phyloP scores from a whole-genome alignment of 1,140 invertebrate species.

The Aleiodes sp. region DNA sequence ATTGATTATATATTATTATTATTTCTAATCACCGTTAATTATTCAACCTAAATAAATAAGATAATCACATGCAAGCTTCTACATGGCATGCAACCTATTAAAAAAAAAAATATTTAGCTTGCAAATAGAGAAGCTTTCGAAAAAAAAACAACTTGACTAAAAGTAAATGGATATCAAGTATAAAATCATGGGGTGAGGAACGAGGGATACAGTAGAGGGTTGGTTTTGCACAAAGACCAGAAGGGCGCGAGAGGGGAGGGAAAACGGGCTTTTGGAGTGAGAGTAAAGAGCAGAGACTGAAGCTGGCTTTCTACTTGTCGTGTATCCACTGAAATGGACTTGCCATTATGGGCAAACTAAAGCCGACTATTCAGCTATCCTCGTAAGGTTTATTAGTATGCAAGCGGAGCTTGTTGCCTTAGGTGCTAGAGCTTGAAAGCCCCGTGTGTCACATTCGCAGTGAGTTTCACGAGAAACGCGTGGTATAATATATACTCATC shows the following conservation, averaged over 20 bases:
- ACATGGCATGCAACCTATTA: no score
- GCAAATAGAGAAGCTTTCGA: neutral
- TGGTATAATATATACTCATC: neutral
- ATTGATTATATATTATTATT: no score
- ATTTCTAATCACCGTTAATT: no score
- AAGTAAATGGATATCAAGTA: constrained; percentile 13
- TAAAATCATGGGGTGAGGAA: neutral
- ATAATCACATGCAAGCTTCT: no score
- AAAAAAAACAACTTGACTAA: constrained; percentile 8
- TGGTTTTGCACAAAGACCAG: constrained; percentile 2
- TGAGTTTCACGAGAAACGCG: constrained; percentile 16
- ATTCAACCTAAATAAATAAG: no score
- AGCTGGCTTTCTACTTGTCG: constrained; percentile 23
- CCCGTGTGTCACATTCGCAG: constrained; percentile 21
- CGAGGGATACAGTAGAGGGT: neutral
- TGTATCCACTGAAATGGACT: constrained; percentile 55
- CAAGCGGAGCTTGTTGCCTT: constrained; percentile 33
- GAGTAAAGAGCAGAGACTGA: constrained; percentile 27
- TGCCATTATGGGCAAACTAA: constrained; percentile 61
- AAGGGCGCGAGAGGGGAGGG: constrained; percentile 28
- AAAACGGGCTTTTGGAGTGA: constrained; percentile 23
- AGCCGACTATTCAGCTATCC: constrained; percentile 53
- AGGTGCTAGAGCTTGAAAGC: constrained; percentile 28
- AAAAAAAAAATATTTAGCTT: neutral
- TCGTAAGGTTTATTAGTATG: constrained; percentile 31